phyloP scores from a whole-genome alignment of 2,888 invertebrate species.

The Ophion costatus region DNA sequence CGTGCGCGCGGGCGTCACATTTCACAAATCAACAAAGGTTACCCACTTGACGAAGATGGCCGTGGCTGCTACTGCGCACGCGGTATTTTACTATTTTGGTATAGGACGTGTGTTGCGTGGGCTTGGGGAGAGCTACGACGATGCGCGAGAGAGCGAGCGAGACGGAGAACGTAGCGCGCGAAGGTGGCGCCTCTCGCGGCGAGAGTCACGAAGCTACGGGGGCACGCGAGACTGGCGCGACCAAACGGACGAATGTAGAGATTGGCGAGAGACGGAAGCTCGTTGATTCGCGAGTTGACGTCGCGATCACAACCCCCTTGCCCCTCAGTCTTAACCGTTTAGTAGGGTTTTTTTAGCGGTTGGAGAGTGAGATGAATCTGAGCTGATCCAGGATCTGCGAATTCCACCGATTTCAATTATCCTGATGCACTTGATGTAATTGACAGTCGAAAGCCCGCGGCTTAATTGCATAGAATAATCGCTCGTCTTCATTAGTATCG shows the following conservation, averaged over 20 bases:
- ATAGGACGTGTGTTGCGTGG: slow-evolving; percentile 60
- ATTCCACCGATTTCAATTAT: slow-evolving; percentile 39
- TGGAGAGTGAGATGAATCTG: slow-evolving; percentile 29
- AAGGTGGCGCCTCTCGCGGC: slow-evolving; percentile 37
- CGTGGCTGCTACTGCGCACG: slow-evolving; percentile 74
- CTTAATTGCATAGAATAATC: slow-evolving; percentile 7
- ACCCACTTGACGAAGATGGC: slow-evolving; percentile 84
- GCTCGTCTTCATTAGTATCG: background rate
- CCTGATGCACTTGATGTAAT: slow-evolving; percentile 22
- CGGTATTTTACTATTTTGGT: slow-evolving; percentile 69
- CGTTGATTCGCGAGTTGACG: slow-evolving; percentile 41
- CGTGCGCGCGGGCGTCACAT: slow-evolving; percentile 80
- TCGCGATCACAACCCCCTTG: slow-evolving; percentile 19
- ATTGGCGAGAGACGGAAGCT: slow-evolving; percentile 34
- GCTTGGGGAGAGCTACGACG: slow-evolving; percentile 14
- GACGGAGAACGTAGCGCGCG: background rate
- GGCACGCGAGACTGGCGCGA: slow-evolving; percentile 46
- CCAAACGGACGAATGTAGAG: slow-evolving; percentile 41
- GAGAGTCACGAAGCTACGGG: slow-evolving; percentile 26
- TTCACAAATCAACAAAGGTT: slow-evolving; percentile 84
- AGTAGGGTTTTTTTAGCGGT: slow-evolving; percentile 2
- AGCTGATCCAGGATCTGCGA: slow-evolving; percentile 34
- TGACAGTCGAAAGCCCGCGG: slow-evolving; percentile 6
- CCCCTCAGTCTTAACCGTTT: background rate
- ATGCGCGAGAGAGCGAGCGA: slow-evolving; percentile 35